A percentile compares a stretch with the other conserved stretches of the same genome.
These are phyloP conservation scores for Reticulitermes speratus DNA, from an alignment of 1,140 invertebrate species.

Conservation along the genomic window DNA sequence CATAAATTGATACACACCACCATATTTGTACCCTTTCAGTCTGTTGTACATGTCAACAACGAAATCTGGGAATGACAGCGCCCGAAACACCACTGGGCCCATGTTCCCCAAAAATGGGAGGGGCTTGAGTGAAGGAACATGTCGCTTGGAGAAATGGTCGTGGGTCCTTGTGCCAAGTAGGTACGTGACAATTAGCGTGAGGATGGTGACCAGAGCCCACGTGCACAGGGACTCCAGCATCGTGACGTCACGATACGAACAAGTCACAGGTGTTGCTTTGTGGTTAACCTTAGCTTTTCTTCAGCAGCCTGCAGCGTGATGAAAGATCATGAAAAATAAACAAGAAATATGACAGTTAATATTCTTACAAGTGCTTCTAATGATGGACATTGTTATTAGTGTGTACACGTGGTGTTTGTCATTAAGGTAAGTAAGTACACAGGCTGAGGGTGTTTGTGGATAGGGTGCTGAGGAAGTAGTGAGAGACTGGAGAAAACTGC, in stretches of 20 bases:
- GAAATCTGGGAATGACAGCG: conserved; percentile 33
- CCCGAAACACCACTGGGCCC: conserved; percentile 26
- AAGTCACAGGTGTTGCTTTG: no score
- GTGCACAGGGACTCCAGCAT: background rate
- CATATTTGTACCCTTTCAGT: conserved; percentile 37
- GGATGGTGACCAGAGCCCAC: background rate
- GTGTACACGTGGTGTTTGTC: no score
- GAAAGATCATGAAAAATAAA: no score
- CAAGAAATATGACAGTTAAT: no score
- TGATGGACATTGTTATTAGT: no score
- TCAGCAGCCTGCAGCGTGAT: no score
- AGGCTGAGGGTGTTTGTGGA: no score
- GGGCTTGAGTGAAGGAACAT: conserved; percentile 17
- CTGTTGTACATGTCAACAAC: conserved; percentile 35
- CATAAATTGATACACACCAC: conserved; percentile 43
- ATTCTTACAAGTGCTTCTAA: no score
- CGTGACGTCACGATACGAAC: background rate
- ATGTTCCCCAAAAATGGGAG: conserved; percentile 39
- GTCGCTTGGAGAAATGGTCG: background rate
- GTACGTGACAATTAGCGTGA: background rate
- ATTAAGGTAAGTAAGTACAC: no score
- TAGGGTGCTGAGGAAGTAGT: no score
- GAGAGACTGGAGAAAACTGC: no score
- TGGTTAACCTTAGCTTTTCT: no score
- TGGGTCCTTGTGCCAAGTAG: background rate